Percentiles rank a stretch among this genome's conserved stretches.
These are phyloP conservation scores for Brachynemurus nebulosus DNA, from an alignment of 2,888 invertebrate species.

Conservation along the genomic window DNA sequence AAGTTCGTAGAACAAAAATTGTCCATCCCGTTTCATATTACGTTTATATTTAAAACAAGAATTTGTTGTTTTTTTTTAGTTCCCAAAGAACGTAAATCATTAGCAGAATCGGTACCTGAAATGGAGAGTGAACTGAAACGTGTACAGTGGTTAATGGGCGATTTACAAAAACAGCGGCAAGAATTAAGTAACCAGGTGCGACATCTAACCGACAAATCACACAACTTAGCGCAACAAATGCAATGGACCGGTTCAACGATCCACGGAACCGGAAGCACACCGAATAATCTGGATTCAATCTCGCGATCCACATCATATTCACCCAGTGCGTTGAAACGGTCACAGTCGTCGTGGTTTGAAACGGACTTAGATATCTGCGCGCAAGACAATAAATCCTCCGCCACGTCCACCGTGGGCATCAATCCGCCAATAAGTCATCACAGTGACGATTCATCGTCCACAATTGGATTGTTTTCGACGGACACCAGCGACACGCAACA, in stretches of 20 bases:
- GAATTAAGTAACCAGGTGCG: constrained; percentile 76
- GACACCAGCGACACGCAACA: constrained; percentile 12
- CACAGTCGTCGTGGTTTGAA: constrained; percentile 68
- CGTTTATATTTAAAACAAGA: background rate
- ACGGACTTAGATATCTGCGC: constrained; percentile 59
- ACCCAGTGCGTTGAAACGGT: constrained; percentile 30
- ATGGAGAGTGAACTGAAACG: constrained; percentile 67
- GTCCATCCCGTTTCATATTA: too few relatives aligned
- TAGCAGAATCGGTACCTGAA: constrained; percentile 10
- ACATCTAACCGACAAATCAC: constrained; percentile 70
- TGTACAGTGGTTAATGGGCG: constrained; percentile 73
- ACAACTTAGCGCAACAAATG: constrained; percentile 49
- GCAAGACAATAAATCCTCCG: constrained; percentile 39
- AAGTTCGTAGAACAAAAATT: constrained; percentile 20
- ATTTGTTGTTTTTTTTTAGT: background rate
- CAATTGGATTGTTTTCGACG: constrained; percentile 2
- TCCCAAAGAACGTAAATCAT: constrained; percentile 6
- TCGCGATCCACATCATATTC: background rate
- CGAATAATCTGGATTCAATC: constrained; percentile 5
- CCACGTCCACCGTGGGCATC: constrained; percentile 48
- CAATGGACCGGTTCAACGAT: constrained; percentile 19
- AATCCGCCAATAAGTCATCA: background rate
- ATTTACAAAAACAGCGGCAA: constrained; percentile 72
- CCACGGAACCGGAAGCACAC: too few relatives aligned
- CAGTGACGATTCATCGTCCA: constrained; percentile 7